Evolutionary conservation across 2,113 vertebrate genomes (phyloP), one percentile per base, ranked within the genome.

Genomic region (Pomatorhinus ruficollis): DNA sequence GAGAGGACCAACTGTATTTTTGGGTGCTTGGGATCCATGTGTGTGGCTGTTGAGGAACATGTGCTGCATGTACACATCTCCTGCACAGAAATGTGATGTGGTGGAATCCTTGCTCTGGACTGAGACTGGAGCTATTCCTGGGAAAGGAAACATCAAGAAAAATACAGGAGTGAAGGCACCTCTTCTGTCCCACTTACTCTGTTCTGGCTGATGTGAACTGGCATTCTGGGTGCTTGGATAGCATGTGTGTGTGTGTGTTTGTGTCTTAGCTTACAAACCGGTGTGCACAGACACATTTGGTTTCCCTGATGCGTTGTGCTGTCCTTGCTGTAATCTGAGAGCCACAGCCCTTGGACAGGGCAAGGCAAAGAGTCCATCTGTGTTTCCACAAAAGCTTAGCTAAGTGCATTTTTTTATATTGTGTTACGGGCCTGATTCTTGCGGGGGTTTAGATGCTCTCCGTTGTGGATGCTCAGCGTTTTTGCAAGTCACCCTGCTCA

Each of bases 1-100:
- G 24, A 89, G 86, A 93, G 80, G 91, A 95, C 56, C 83, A 90
- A 68, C 89, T 95, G 31, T 95, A 96, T 95, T 95, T 95, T 93
- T 95, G 83, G 80, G 93, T 75, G 76, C 66, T 84, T 42, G 72
- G 69, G 91, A 95, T 81, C 89, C 47, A 21, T 79, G 94, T 64
- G 86, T 90, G 83, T 90, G 87, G 74, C 84, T 95, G 92, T 82
- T 89, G 89, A 90, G 65, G 70, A 95, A 70, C 64, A 68, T 59
- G 70, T 90, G 76, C 63, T 23, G 42, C 52, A 33, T 24, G 19
- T 91, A 47, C n/a, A 23, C 15, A 6, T 75, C 78, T 91, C 69
- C 87, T 35, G 90, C 79, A 24, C 30, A 61, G 80, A 61, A 95
- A 31, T 59, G 24, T 69, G 59, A 25, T 80, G 63, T 42, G 44